Conservation (phyloP, 2,113 vertebrate genomes). For the Rhinichthys klamathensis region DNA sequence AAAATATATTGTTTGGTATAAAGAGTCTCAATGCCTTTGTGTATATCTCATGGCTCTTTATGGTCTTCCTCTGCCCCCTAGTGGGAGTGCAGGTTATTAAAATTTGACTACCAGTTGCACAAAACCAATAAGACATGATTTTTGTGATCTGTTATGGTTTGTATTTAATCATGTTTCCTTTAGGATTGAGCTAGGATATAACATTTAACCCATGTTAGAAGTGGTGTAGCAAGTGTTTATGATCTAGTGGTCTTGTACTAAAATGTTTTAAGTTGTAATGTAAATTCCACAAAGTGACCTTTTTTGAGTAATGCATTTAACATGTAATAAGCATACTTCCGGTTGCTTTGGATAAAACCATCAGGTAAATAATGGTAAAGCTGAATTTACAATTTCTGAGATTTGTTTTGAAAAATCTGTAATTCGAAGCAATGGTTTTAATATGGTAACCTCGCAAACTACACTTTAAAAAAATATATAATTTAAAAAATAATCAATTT, state of each 20-base stretch:
- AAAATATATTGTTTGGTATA: conserved; percentile 99
- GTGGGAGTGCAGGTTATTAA: background rate
- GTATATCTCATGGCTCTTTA: conserved; percentile 50
- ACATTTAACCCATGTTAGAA: background rate
- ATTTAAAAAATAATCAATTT: background rate
- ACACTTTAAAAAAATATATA: background rate
- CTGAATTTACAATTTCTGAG: background rate
- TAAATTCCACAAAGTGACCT: background rate
- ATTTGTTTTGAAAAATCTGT: background rate
- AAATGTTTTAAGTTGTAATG: background rate
- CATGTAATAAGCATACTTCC: background rate
- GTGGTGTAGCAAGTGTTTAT: background rate
- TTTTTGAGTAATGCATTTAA: background rate
- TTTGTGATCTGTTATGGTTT: background rate
- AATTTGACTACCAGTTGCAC: background rate
- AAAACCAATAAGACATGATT: background rate
- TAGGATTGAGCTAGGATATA: background rate
- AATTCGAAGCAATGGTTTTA: too few species aligned
- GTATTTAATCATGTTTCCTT: background rate
- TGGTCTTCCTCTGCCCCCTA: conserved; percentile 33
- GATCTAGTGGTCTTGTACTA: background rate
- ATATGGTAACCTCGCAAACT: too few species aligned
- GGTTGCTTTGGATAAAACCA: background rate
- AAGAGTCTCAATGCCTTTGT: conserved; percentile 68
- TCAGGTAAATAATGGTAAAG: too few species aligned